Base-by-base conservation (phyloP, 2,888 invertebrate genomes). In the Megastigmus dorsalis region DNA sequence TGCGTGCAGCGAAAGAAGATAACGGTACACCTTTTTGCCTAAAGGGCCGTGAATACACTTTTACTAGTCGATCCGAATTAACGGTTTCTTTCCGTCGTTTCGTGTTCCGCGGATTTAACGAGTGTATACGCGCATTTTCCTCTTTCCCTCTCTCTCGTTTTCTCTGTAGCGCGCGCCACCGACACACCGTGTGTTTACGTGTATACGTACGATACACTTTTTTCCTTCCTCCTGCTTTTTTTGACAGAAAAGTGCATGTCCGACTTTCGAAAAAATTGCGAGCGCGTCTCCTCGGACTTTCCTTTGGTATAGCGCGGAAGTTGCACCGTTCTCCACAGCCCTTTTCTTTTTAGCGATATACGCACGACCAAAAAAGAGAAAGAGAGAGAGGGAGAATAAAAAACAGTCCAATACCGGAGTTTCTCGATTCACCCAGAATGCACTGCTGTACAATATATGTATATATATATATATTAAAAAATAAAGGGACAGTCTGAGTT, bases 81-180 rank as follows among this genome's bases (percentile, higher is more conserved):
- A 78, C 77, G 81, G 82, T 83, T 80, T 79, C 77, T 79, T 84
- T 81, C 82, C 81, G 71, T 76, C 80, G 82, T 84, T 84, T 80
- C 84, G 73, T 77, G 83, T 38, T 43, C 43, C 43, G 30, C 60
- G 60, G 30, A 41, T 54, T 57, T 23, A 15, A 38, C 20, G 18
- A 9, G 38, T 38, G 38, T 38, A 23, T 30, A 26, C 28, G 52
- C 52, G 52, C 30, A 50, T 36, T 50, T 36, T 30, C 23, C 50
- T 50, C 59, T 62, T 18, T 5, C 33, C 26, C 48, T 48, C 63
- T 18, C 48, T 41, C 26, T 10, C 33, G 6, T 9, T 36, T 13
- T 55, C 36, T 10, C 20, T 48, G 18, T 13, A 30, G 23, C 41
- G 28, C 26, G 23, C 36, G 50, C 18, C 20, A 20, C 4, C 62